Base-by-base conservation (phyloP, 37 sponge, comb jelly and placozoan species). In the Amphimedon queenslandica region DNA sequence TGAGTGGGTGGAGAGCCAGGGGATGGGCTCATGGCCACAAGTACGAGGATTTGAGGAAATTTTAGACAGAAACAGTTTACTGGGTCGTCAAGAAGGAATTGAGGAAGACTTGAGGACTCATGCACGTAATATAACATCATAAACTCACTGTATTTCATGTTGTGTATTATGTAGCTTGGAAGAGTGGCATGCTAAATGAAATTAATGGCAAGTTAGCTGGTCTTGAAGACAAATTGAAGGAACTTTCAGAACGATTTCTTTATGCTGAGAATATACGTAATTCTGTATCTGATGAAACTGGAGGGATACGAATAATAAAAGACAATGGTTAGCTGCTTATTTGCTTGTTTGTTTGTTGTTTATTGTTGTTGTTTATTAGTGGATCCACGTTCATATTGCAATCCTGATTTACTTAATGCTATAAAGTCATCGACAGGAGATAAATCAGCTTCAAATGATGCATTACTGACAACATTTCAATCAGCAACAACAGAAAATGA, bases 1-100 rank as follows among this genome's bases (percentile, higher is more conserved):
- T 27, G 73, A 72, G 23, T 72, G 73, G 73, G 20, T 55, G 31
- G 33, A 40, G 16, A 47, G n/a, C 21, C 21, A 53, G 1, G 33
- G 33, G 28, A 13, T 72, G 16, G 34, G 23, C 23, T 2, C 42
- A 31, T 72, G 73, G 73, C 73, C 73, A 47, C 13, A 47, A 13
- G 13, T 13, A 47, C 53, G 13, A 47, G 8, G 13, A 47, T 13
- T 18, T 47, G 53, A 47, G 13, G 53, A 47, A 47, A 18, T 13
- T 18, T 18, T 47, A 47, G 53, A 13, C 13, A 8, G 13, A 18
- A 13, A 8, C 8, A 13, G 53, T 47, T 30, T 73, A 20, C 13
- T 78, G 30, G 80, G 84, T 1, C 28, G 57, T 1, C 55, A 75
- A 0, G 80, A 79, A 1, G 84, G 79, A 32, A 88, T 88, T 33